Base-by-base conservation (phyloP, 2,797 vertebrate genomes). In the Ceryle rudis region DNA sequence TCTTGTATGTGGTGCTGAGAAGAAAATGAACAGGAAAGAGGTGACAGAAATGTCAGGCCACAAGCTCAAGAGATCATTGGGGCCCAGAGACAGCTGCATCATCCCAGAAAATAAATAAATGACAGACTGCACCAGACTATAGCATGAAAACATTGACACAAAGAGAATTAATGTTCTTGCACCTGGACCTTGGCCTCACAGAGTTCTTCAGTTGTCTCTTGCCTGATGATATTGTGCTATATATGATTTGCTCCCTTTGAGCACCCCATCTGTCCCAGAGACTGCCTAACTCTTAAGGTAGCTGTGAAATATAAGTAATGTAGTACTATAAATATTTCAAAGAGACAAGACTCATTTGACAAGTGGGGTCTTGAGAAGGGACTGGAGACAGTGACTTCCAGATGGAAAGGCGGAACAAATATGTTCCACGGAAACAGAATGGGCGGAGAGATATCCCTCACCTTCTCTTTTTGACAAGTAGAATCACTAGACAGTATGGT, bases 161-260 rank as follows among this genome's bases (percentile, higher is more conserved):
- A 62, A 73, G 89, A 90, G 86, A 95, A 97, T 93, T 74, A 93
- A 96, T 95, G 92, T 80, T 87, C 47, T 42, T 85, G 91, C 54
- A 93, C 61, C 62, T 73, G 93, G 96, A 95, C 95, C 93, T 96
- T 95, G 96, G 93, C 92, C 94, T 92, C 86, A 73, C 69, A 61
- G 18, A 1, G 69, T 91, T 94, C 86, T 83, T 92, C 90, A 90
- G 6, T 79, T 0, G 3, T 44, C 65, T 77, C 83, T 82, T 71
- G 80, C 74, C 64, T 69, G 44, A 52, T 89, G 80, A 85, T 69
- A 74, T 46, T 74, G 5, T 86, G 62, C 93, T 78, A 26, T 46
- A 26, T 80, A 41, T 73, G 67, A 89, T 94, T 95, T 96, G 81
- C 83, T 90, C 31, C 47, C 80, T 92, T 83, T 65, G 84, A 96